Percentiles rank a stretch among this genome's conserved stretches.
Conservation (phyloP, 1,140 invertebrate genomes). For the Vanessa tameamea region DNA sequence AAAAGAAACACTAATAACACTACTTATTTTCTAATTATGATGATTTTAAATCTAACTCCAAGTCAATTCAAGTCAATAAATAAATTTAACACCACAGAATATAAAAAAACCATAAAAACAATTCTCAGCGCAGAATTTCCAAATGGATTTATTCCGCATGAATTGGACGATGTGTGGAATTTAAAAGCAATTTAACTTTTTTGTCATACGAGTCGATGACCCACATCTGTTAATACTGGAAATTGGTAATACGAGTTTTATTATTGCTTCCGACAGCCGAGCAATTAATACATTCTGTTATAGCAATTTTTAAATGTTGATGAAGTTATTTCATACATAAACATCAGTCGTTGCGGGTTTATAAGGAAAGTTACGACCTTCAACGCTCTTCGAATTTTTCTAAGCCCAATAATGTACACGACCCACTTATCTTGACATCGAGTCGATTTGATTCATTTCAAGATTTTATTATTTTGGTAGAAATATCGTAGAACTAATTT, state of each 20-base stretch:
- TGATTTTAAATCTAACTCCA: neutral
- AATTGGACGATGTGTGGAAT: slow-evolving; percentile 8
- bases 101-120: neutral
- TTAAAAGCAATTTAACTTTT: slow-evolving; percentile 16
- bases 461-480: too few species aligned
- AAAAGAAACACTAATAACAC: neutral
- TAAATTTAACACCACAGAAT: neutral
- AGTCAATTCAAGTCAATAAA: neutral
- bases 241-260: slow-evolving; percentile 7
- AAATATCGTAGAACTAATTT: too few species aligned
- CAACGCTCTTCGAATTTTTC: too few species aligned
- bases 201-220: slow-evolving; percentile 3
- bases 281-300: neutral
- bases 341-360: too few species aligned
- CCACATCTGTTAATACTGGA: slow-evolving; percentile 5
- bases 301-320: neutral
- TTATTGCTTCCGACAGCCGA: slow-evolving; percentile 2
- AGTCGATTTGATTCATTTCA: too few species aligned
- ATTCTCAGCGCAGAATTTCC: neutral
- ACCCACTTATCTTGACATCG: too few species aligned
- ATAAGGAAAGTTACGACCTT: too few species aligned
- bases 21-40: neutral
- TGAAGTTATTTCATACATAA: neutral
- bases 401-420: too few species aligned
- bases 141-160: neutral